These are phyloP conservation scores for Junonia oenone DNA, from an alignment of 2,888 invertebrate species.

Conservation along the genomic window DNA sequence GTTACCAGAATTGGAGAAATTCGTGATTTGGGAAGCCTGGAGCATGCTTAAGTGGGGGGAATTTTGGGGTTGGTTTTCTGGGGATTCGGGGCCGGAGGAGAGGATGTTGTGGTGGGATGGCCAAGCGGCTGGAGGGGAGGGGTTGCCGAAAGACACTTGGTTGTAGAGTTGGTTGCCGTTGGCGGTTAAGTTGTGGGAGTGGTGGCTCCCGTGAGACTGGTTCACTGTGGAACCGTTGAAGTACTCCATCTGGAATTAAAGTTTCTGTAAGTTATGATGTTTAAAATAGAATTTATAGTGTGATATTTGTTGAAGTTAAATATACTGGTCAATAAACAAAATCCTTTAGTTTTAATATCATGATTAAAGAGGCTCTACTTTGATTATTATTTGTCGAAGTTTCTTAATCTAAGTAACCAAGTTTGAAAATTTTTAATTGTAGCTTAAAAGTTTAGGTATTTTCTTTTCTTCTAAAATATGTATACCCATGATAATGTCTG, in stretches of 20 bases:
- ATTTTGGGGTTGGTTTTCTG: conserved; percentile 68
- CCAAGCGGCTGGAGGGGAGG: conserved; percentile 69
- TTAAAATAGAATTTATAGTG: too few relatives aligned
- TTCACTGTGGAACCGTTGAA: conserved; percentile 72
- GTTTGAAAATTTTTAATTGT: too few relatives aligned
- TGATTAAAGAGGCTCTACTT: too few relatives aligned
- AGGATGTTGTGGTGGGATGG: conserved; percentile 71
- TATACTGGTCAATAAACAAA: too few relatives aligned
- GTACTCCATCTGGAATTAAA: conserved; percentile 69
- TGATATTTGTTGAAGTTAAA: too few relatives aligned
- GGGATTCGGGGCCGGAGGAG: conserved; percentile 65
- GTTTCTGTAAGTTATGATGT: conserved; percentile 9
- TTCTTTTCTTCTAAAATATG: too few relatives aligned
- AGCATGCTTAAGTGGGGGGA: conserved; percentile 71
- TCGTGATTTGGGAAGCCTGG: conserved; percentile 71
- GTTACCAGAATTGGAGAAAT: conserved; percentile 74
- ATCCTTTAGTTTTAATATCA: too few relatives aligned
- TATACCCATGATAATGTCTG: too few relatives aligned
- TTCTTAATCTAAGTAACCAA: too few relatives aligned
- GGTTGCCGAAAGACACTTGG: conserved; percentile 73
- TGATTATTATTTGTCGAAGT: too few relatives aligned
- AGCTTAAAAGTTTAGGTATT: too few relatives aligned
- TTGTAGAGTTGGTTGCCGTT: conserved; percentile 74
- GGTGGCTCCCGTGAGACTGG: conserved; percentile 64
- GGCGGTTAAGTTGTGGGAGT: conserved; percentile 65